Conservation (phyloP, 2,888 invertebrate genomes). For the Apodemia mormo region DNA sequence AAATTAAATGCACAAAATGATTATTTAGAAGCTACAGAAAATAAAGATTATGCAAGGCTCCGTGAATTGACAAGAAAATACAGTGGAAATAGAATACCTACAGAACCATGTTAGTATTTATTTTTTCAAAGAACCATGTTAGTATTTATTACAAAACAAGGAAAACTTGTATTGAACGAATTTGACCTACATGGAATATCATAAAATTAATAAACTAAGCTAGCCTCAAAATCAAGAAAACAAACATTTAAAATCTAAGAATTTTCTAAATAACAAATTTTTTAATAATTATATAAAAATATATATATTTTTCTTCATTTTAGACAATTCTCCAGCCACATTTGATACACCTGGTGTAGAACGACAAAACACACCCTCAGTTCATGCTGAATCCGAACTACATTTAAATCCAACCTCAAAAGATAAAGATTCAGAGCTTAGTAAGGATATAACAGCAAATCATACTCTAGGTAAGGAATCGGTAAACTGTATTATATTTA, state of each 20-base stretch:
- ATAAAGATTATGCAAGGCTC: conserved; percentile 93
- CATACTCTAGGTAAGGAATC: conserved; percentile 61
- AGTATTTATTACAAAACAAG: not conserved
- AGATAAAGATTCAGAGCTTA: conserved; percentile 40
- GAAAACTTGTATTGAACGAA: not conserved
- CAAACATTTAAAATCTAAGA: not conserved
- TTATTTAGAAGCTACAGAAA: conserved; percentile 94
- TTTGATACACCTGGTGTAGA: conserved; percentile 93
- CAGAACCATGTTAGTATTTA: conserved; percentile 81
- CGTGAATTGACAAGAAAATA: conserved; percentile 94
- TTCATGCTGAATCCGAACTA: conserved; percentile 41
- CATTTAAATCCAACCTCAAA: conserved; percentile 35
- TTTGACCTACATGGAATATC: not conserved
- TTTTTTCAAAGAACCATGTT: not conserved
- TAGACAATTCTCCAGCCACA: conserved; percentile 92
- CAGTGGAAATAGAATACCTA: conserved; percentile 84
- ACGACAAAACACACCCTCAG: conserved; percentile 56
- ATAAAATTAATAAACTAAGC: conserved; percentile 4
- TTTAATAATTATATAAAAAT: too few relatives aligned
- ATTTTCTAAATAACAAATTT: not conserved
- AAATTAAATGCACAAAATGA: conserved; percentile 95
- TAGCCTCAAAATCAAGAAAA: not conserved
- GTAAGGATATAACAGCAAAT: conserved; percentile 62
- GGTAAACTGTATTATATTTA: too few relatives aligned
- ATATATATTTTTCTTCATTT: conserved; percentile 38